Conservation (phyloP, 2,113 vertebrate genomes). For the Bostrychus sinensis region DNA sequence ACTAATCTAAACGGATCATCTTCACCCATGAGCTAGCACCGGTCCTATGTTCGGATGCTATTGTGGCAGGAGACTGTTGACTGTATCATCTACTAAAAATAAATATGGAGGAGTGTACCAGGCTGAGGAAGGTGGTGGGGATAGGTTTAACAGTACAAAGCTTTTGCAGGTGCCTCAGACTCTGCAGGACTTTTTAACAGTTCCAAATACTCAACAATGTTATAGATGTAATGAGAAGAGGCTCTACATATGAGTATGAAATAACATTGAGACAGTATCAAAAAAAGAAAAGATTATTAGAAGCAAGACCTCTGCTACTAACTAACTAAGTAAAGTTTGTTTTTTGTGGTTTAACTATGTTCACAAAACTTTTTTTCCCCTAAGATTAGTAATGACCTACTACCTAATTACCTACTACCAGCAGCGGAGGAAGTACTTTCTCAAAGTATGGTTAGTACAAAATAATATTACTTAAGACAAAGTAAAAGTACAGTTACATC, state of each 20-base stretch:
- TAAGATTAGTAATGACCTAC: too few relatives aligned
- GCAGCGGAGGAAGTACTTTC: too few relatives aligned
- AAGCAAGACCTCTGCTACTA: too few relatives aligned
- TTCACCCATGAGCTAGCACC: not conserved
- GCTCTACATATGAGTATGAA: not conserved
- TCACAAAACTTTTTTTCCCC: too few relatives aligned
- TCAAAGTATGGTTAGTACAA: too few relatives aligned
- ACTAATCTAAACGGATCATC: conserved; percentile 26
- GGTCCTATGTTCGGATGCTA: not conserved
- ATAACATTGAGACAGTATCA: not conserved
- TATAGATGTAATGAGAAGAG: conserved; percentile 7
- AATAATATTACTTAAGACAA: too few relatives aligned
- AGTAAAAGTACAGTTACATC: too few relatives aligned
- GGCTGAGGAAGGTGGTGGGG: not conserved
- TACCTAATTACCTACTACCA: too few relatives aligned
- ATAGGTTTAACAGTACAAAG: not conserved
- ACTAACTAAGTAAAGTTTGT: too few relatives aligned
- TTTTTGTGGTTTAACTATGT: too few relatives aligned
- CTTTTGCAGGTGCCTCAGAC: not conserved
- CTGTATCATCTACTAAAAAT: not conserved
- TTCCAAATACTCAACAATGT: not conserved
- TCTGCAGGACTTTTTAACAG: not conserved
- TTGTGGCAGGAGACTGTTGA: not conserved
- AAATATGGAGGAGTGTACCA: not conserved
- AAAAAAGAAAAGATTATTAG: too few relatives aligned